These are phyloP conservation scores for Drosophila niveifrons DNA, from an alignment of 2,888 invertebrate species.

Conservation along the genomic window DNA sequence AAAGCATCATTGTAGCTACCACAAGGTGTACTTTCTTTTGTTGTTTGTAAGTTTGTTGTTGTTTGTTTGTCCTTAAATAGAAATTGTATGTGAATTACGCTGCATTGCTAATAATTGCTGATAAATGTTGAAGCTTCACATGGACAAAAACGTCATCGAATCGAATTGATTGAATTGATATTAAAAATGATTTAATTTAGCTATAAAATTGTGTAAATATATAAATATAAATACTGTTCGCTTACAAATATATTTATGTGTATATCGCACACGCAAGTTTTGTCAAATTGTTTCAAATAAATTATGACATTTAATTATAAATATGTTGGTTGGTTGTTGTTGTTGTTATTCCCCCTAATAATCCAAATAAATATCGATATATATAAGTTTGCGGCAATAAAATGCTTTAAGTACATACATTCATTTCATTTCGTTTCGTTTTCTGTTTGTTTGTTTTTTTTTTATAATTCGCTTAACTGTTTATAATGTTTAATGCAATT, in stretches of 20 bases:
- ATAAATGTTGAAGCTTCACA: slow-evolving; percentile 60
- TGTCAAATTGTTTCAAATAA: slow-evolving; percentile 62
- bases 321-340: slow-evolving; percentile 14
- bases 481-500: slow-evolving; percentile 35
- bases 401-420: slow-evolving; percentile 74
- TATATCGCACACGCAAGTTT: slow-evolving; percentile 52
- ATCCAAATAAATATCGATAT: slow-evolving; percentile 38
- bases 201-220: slow-evolving; percentile 79
- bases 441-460: slow-evolving; percentile 11
- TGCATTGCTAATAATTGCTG: slow-evolving; percentile 49
- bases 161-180: slow-evolving; percentile 49
- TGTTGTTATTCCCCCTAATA: slow-evolving; percentile 14
- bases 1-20: slow-evolving; percentile 77
- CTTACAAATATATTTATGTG: slow-evolving; percentile 68
- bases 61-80: slow-evolving; percentile 36
- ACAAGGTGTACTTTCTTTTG: slow-evolving; percentile 56
- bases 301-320: slow-evolving; percentile 61
- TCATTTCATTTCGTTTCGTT: slow-evolving; percentile 44
- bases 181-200: slow-evolving; percentile 74
- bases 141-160: slow-evolving; percentile 55
- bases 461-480: slow-evolving; percentile 37
- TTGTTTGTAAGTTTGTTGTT: slow-evolving; percentile 8
- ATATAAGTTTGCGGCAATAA: slow-evolving; percentile 60
- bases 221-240: slow-evolving; percentile 81
- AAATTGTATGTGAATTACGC: slow-evolving; percentile 40